These are phyloP conservation scores for Synchiropus splendidus DNA, from an alignment of 2,113 vertebrate species.

Conservation along the genomic window DNA sequence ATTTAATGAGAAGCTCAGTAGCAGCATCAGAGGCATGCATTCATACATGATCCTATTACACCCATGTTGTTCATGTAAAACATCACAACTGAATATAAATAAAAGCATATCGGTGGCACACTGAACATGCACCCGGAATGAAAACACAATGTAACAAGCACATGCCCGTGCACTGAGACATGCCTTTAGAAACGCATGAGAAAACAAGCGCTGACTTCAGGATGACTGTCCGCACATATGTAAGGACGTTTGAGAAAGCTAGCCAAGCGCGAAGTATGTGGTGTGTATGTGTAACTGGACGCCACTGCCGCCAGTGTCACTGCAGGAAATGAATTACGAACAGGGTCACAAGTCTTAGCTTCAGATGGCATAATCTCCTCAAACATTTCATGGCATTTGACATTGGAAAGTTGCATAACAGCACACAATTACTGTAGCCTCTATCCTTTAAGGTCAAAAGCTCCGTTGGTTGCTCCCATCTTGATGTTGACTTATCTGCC, in stretches of 20 bases:
- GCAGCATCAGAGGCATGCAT: conserved; percentile 11
- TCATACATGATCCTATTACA: conserved; percentile 37
- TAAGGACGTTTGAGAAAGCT: background rate
- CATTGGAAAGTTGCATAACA: conserved; percentile 4
- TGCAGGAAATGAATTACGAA: conserved; percentile 14
- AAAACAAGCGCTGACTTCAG: conserved; percentile 3
- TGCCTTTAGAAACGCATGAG: conserved; percentile 11
- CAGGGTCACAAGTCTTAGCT: conserved; percentile 17
- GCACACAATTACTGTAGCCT: conserved; percentile 5
- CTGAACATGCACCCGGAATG: background rate
- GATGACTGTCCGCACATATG: background rate
- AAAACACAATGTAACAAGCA: background rate
- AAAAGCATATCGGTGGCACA: no score
- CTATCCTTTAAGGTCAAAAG: no score
- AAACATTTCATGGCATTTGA: conserved; percentile 6
- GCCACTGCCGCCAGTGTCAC: conserved; percentile 8
- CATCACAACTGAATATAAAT: no score
- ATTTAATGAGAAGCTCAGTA: conserved; percentile 20
- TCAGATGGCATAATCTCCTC: conserved; percentile 4
- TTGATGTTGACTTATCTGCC: no score
- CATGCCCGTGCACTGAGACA: background rate
- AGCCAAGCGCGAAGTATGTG: background rate
- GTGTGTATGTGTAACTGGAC: conserved; percentile 1
- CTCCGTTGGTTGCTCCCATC: no score
- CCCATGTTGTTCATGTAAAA: background rate